These are phyloP conservation scores for Heliopora coerulea DNA, from an alignment of 92 coral and sea anemone species.

Conservation along the genomic window DNA sequence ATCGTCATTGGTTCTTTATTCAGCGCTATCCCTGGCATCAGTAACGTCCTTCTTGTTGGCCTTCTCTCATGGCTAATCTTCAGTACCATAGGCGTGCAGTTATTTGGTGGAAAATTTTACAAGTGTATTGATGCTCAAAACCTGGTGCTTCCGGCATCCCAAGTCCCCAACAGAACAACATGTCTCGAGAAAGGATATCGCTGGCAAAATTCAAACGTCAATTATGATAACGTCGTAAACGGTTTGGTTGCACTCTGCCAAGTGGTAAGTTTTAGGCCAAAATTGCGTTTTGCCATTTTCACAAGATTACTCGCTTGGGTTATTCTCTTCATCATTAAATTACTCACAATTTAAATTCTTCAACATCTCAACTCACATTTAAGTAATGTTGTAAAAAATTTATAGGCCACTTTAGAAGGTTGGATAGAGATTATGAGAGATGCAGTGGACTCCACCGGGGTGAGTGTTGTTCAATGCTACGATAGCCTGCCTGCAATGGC, in stretches of 20 bases:
- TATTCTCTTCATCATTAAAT: no score
- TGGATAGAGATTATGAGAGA: slow-evolving; percentile 99
- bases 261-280: slow-evolving; percentile 68
- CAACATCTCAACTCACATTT: no score
- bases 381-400: neutral
- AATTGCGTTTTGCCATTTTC: neutral
- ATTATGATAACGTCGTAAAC: slow-evolving; percentile 74
- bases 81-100: slow-evolving; percentile 96
- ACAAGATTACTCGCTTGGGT: neutral
- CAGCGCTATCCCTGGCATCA: slow-evolving; percentile 94
- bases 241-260: slow-evolving; percentile 88
- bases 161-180: slow-evolving; percentile 78
- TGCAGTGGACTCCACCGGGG: slow-evolving; percentile 89
- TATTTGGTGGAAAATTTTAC: slow-evolving; percentile 96
- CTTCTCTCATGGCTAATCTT: slow-evolving; percentile 93
- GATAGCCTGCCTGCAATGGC: no score
- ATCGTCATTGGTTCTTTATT: slow-evolving; percentile 86
- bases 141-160: slow-evolving; percentile 53
- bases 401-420: slow-evolving; percentile 95
- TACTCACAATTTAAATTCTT: no score
- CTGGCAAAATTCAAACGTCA: slow-evolving; percentile 83
- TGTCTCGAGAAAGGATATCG: slow-evolving; percentile 70
- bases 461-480: no score
- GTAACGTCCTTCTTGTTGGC: slow-evolving; percentile 90
- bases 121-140: slow-evolving; percentile 76